Evolutionary conservation across 1,140 invertebrate genomes (phyloP).

Genomic region (Adoxophyes honmai): DNA sequence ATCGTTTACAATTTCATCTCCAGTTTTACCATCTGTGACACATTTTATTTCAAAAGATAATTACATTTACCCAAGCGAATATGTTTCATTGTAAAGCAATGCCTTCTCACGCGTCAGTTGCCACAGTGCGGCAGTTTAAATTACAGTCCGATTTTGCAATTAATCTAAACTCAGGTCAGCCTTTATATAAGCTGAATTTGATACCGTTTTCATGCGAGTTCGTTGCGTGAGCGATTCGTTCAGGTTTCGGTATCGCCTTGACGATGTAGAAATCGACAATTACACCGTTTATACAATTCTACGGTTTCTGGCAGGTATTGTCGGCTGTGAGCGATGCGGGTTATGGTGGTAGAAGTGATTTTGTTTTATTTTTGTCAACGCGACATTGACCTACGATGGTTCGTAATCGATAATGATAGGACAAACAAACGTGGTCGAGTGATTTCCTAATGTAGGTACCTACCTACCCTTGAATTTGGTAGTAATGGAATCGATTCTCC

Average conservation of each 20-base stretch:
- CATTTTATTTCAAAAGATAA: no score
- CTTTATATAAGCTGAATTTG: constrained; percentile 13
- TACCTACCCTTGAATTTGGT: no score
- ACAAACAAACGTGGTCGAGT: no score
- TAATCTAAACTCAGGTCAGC: constrained; percentile 7
- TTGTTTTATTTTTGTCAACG: background rate
- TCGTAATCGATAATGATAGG: background rate
- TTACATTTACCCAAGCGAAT: no score
- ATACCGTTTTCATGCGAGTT: constrained; percentile 9
- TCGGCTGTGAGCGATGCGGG: background rate
- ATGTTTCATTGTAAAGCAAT: constrained; percentile 1
- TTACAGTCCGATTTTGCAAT: constrained; percentile 8
- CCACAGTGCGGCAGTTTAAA: background rate
- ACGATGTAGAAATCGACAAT: constrained; percentile 26
- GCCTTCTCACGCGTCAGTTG: constrained; percentile 1
- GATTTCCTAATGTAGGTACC: no score
- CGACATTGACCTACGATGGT: background rate
- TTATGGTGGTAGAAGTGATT: background rate
- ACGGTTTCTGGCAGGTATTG: constrained; percentile 3
- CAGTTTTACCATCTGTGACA: no score
- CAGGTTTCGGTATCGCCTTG: constrained; percentile 23
- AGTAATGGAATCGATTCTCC: no score
- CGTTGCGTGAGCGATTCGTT: constrained; percentile 27
- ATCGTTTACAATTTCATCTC: no score
- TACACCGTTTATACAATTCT: constrained; percentile 13